phyloP scores from a whole-genome alignment of 2,113 vertebrate genomes.

The Siphamia tubifer region DNA sequence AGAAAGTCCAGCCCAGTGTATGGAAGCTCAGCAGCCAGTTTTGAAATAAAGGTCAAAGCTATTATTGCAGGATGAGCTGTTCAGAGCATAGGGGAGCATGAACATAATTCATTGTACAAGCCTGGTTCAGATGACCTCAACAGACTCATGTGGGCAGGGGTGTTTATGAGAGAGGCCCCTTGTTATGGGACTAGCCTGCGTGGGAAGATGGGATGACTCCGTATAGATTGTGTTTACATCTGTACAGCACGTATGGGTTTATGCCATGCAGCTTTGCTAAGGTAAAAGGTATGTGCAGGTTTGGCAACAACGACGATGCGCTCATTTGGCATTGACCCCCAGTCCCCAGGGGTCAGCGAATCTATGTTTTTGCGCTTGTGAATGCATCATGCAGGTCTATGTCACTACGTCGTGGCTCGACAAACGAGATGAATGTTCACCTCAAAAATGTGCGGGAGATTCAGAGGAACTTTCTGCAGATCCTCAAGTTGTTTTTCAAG shows the following conservation, averaged over 20 bases:
- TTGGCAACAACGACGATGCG: conserved; percentile 1
- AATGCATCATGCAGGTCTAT: neutral
- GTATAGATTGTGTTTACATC: conserved; percentile 40
- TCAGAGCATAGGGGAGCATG: neutral
- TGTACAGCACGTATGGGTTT: neutral
- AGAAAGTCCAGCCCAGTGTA: neutral
- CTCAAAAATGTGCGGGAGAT: conserved; percentile 43
- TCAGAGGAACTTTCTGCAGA: neutral
- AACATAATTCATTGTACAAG: neutral
- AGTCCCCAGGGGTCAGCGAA: neutral
- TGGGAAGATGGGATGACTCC: conserved; percentile 6
- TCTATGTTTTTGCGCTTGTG: neutral
- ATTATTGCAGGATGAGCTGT: conserved; percentile 16
- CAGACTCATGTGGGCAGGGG: neutral
- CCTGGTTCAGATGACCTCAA: conserved; percentile 33
- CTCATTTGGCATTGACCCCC: neutral
- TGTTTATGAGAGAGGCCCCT: conserved; percentile 55
- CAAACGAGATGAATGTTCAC: conserved; percentile 10
- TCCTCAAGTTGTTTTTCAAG: conserved; percentile 42
- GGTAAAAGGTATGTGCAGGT: conserved; percentile 30
- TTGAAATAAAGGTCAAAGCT: conserved; percentile 18
- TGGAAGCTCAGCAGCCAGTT: neutral
- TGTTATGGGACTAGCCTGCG: conserved; percentile 19
- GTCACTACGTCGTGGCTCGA: neutral
- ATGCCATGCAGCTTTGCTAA: neutral